Conservation (phyloP, 2,113 vertebrate species). For the Rhinolophus ferrumequinum region DNA sequence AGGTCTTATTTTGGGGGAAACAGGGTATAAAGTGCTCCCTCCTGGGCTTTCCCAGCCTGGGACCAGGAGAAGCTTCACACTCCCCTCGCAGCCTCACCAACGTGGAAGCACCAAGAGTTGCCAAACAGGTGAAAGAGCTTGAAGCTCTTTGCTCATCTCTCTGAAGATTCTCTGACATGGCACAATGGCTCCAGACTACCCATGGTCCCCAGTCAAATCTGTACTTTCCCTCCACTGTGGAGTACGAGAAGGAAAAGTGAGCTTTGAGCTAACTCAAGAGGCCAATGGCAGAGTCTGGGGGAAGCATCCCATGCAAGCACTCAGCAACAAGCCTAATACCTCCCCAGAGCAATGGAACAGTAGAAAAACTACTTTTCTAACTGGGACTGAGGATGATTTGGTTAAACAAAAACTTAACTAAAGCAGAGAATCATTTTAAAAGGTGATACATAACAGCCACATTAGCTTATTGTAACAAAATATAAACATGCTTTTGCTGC, state of each 20-base stretch:
- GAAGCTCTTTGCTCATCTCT: not conserved
- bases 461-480: slow-evolving; percentile 12
- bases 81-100: not conserved
- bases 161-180: not conserved
- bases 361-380: not conserved
- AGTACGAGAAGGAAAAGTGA: not conserved
- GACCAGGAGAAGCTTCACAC: not conserved
- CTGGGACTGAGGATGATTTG: not conserved
- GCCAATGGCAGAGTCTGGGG: not conserved
- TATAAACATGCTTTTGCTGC: not conserved
- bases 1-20: too few relatives aligned
- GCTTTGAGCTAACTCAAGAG: not conserved
- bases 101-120: not conserved
- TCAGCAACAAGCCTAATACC: not conserved
- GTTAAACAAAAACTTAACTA: not conserved
- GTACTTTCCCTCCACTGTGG: not conserved
- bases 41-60: not conserved
- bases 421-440: not conserved
- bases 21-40: not conserved
- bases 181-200: not conserved
- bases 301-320: not conserved
- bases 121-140: not conserved
- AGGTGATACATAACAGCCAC: not conserved
- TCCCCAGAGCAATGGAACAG: not conserved
- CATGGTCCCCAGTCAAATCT: not conserved